These are phyloP conservation scores for Meteorus sp. DNA, from an alignment of 1,140 invertebrate genomes.

Conservation along the genomic window DNA sequence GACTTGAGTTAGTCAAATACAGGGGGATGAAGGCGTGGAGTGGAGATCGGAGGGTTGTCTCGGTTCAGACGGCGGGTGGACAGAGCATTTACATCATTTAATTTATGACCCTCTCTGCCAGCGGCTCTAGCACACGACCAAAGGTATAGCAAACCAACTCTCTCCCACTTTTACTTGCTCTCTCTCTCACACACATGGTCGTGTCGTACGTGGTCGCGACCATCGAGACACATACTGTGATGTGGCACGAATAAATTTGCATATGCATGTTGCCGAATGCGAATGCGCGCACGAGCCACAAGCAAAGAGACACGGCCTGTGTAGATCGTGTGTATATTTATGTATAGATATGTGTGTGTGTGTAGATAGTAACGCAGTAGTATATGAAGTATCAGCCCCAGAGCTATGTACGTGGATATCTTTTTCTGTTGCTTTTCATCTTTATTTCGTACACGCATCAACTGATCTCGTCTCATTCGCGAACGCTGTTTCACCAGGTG, in stretches of 20 bases:
- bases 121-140: constrained; percentile 15
- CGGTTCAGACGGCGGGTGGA: constrained; percentile 53
- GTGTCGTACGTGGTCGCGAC: constrained; percentile 13
- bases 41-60: constrained; percentile 40
- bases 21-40: constrained; percentile 24
- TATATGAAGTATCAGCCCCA: too few relatives aligned
- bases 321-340: too few relatives aligned
- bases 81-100: constrained; percentile 61
- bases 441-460: too few relatives aligned
- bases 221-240: constrained; percentile 41
- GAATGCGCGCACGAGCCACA: constrained; percentile 31
- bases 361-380: neutral
- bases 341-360: too few relatives aligned
- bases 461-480: too few relatives aligned
- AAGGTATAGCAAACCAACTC: constrained; percentile 3
- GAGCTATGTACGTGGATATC: too few relatives aligned
- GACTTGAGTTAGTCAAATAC: constrained; percentile 30
- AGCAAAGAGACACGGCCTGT: too few relatives aligned
- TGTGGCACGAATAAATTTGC: constrained; percentile 57
- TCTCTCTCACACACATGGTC: constrained; percentile 8
- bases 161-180: neutral
- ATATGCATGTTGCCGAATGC: constrained; percentile 56
- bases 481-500: too few relatives aligned
- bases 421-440: too few relatives aligned
- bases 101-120: constrained; percentile 55